phyloP scores from a whole-genome alignment of 2,797 vertebrate genomes.

The Poeciliopsis presidionis region DNA sequence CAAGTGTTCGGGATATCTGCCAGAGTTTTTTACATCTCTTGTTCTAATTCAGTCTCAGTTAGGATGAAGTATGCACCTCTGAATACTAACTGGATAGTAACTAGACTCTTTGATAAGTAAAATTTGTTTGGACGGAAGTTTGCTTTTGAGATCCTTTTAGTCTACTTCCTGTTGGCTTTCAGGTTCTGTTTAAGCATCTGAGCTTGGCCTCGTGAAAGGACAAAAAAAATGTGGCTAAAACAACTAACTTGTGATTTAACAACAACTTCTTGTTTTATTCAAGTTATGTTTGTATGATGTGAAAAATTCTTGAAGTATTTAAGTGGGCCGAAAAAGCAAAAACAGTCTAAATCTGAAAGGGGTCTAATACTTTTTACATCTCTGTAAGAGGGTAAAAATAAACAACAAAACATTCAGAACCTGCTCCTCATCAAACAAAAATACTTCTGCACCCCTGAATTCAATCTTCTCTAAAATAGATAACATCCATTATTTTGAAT shows the following conservation, averaged over 20 bases:
- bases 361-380: background rate
- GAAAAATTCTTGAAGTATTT: background rate
- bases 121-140: background rate
- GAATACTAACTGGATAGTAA: background rate
- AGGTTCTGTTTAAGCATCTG: background rate
- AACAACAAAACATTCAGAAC: constrained; percentile 7
- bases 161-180: background rate
- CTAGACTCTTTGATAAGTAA: background rate
- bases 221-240: background rate
- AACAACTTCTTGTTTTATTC: background rate
- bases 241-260: background rate
- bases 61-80: background rate
- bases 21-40: constrained; percentile 1
- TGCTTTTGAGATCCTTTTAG: background rate
- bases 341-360: background rate
- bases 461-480: constrained; percentile 52
- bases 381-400: background rate
- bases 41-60: background rate
- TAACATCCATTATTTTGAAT: constrained; percentile 40
- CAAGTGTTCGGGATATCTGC: background rate
- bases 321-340: background rate
- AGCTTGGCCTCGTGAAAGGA: background rate
- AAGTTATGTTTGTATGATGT: background rate
- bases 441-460: constrained; percentile 34
- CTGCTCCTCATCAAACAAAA: constrained; percentile 27